Base-by-base conservation (phyloP, 1,140 invertebrate species). In the Polyergus mexicanus region DNA sequence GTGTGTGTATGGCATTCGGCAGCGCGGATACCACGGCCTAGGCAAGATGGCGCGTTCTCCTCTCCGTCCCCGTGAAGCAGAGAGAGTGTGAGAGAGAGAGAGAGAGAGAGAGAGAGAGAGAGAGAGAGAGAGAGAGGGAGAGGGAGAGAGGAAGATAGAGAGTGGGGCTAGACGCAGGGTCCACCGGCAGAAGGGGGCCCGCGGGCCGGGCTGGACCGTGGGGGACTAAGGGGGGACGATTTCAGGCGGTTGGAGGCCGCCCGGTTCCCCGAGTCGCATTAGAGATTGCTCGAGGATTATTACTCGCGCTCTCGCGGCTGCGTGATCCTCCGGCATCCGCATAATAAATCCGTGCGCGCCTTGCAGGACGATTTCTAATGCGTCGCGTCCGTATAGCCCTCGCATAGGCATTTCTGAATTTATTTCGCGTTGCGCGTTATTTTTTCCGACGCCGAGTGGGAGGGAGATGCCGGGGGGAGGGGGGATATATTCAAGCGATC, bases 281-380 rank as follows among this genome's bases (percentile, higher is more conserved):
- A 94, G 93, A 93, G 90, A 92, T 93, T 92, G 93, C 92, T 94
- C 91, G 92, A 93, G 93, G 92, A 94, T 95, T 95, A 95, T 95
- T 95, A 94, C 94, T 94, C 92, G 93, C 89, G 86, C 81, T 68
- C 68, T 66, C 74, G 89, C 91, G 92, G 91, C 92, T 92, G 93
- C 93, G 93, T 91, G 92, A 94, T 94, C 92, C 94, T 92, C 93
- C 90, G 93, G 92, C 91, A 93, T 94, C 93, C 94, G 88, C 65
- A 90, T 94, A 93, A 94, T 94, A 93, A 89, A 94, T 94, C 91
- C 16, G 47, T 86, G 85, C 90, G 86, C 88, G 68, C 72, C 76
- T 89, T 6, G 62, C 41, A 68, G 41, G n/a, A 62, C 8, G n/a
- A 51, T 80, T 91, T 91, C 87, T 88, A 90, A 89, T 86, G 77